Evolutionary conservation across 2,797 vertebrate species (phyloP), one percentile per base, ranked within the genome.

Genomic region (Sebastolobus altivelis): DNA sequence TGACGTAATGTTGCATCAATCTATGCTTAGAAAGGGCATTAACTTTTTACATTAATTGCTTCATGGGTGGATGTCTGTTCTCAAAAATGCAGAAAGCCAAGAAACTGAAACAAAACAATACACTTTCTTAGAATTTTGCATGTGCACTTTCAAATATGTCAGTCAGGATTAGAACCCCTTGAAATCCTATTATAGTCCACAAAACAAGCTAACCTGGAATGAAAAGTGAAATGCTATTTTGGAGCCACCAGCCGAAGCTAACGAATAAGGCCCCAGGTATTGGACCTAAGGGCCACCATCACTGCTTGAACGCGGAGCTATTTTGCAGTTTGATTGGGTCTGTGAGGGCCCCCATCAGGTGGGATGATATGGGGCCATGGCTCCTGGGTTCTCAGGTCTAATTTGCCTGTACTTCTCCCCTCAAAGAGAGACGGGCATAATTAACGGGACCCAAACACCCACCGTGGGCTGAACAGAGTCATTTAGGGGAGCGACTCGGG

Each of bases 391-490:
- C 84, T 87, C 82, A 72, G 66, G 79, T 87, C 85, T 93, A 90
- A 93, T 93, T 93, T 92, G 85, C 72, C 82, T 87, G 85, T 87
- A 82, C 83, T 68, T 87, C 82, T 89, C 79, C 68, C 75, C 82
- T 88, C 83, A 82, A 92, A 87, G 88, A 86, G 93, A 87, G 88
- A 84, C 79, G 60, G 86, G 82, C 84, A 86, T 94, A 92, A 94
- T 94, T 94, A 94, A 92, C 87, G 90, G 85, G 85, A 89, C 86
- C 88, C 82, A 90, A 93, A 94, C 90, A 93, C 90, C 91, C 88
- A 92, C 86, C 86, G 72, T 1, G 63, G 89, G 81, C 90, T 85
- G 89, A 92, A 80, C 85, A 58, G 82, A 92, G 88, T 93, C 93
- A 93, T 94, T 94, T 91, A 90, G 83, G 90, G 77, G 91, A 92